Percentiles rank a stretch among this genome's conserved stretches.
Conservation (phyloP, 2,888 invertebrate species). For the Hermodice carunculata region DNA sequence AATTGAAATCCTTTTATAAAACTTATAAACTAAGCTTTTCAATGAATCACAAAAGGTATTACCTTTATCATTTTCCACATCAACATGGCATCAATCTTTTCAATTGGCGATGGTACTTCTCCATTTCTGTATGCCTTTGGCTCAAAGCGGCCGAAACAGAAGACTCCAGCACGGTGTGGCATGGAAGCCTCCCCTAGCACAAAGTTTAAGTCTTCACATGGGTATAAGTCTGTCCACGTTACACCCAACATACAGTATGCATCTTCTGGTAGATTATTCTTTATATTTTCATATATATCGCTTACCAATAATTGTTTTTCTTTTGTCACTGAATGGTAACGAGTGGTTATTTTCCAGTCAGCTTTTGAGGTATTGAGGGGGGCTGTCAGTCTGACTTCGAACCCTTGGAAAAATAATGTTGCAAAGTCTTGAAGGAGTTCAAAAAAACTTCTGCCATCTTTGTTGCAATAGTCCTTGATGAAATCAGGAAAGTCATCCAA, state of each 20-base stretch:
- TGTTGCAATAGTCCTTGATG: conserved; percentile 44
- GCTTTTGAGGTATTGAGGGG: conserved; percentile 38
- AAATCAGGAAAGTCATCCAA: conserved; percentile 60
- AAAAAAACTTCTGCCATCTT: conserved; percentile 18
- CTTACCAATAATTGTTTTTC: conserved; percentile 54
- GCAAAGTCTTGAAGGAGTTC: conserved; percentile 53
- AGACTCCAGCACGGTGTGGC: conserved; percentile 48
- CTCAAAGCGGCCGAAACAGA: conserved; percentile 64
- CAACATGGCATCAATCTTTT: conserved; percentile 48
- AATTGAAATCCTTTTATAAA: too few relatives aligned
- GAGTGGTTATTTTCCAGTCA: conserved; percentile 47
- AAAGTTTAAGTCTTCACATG: conserved; percentile 62
- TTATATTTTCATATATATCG: conserved; percentile 51
- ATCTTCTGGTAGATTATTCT: conserved; percentile 50
- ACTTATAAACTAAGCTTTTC: too few relatives aligned
- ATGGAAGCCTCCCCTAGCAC: conserved; percentile 61
- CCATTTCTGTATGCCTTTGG: conserved; percentile 50
- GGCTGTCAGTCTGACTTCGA: conserved; percentile 49
- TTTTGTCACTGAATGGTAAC: conserved; percentile 50
- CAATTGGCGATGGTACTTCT: conserved; percentile 39
- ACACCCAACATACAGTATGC: conserved; percentile 61
- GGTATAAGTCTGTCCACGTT: conserved; percentile 65
- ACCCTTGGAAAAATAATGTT: conserved; percentile 55
- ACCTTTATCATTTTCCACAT: conserved; percentile 64
- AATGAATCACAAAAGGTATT: too few relatives aligned